Percentiles rank a stretch among this genome's conserved stretches.
These are phyloP conservation scores for Valencia hispanica DNA, from an alignment of 2,797 vertebrate species.

Conservation along the genomic window DNA sequence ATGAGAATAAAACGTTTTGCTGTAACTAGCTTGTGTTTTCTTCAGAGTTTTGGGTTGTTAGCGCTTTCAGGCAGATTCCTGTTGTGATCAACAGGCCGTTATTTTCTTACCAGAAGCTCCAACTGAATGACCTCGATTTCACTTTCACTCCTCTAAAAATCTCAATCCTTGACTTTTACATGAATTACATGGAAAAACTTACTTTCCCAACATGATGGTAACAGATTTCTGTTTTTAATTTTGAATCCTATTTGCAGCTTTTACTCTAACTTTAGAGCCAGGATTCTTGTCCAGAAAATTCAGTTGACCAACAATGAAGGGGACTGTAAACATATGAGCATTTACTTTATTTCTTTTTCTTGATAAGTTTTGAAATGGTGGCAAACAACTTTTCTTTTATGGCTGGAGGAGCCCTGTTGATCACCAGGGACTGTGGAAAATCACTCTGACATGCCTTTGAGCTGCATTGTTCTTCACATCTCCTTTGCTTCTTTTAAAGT, in stretches of 20 bases:
- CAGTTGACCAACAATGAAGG: background rate
- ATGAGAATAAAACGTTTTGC: background rate
- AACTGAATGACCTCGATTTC: background rate
- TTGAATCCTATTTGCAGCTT: background rate
- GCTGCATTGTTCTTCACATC: slow-evolving; percentile 55
- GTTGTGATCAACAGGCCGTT: background rate
- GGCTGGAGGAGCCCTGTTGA: slow-evolving; percentile 37
- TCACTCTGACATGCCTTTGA: slow-evolving; percentile 47
- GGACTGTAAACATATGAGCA: background rate
- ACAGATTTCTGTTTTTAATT: background rate
- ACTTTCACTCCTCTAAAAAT: background rate
- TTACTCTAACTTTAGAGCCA: background rate
- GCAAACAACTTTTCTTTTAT: slow-evolving; percentile 28
- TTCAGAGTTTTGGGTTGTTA: background rate
- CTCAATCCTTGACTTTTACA: background rate
- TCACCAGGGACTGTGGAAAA: slow-evolving; percentile 44
- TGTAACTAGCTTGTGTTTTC: background rate
- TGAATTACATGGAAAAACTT: background rate
- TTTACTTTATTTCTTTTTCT: background rate
- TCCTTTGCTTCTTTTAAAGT: slow-evolving; percentile 38
- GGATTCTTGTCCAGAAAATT: background rate
- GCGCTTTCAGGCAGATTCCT: background rate
- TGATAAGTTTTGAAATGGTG: slow-evolving; percentile 20
- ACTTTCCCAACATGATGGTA: background rate
- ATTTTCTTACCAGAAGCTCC: background rate